Conservation (phyloP, 1,140 invertebrate species). For the Eupristina koningsbergeri region DNA sequence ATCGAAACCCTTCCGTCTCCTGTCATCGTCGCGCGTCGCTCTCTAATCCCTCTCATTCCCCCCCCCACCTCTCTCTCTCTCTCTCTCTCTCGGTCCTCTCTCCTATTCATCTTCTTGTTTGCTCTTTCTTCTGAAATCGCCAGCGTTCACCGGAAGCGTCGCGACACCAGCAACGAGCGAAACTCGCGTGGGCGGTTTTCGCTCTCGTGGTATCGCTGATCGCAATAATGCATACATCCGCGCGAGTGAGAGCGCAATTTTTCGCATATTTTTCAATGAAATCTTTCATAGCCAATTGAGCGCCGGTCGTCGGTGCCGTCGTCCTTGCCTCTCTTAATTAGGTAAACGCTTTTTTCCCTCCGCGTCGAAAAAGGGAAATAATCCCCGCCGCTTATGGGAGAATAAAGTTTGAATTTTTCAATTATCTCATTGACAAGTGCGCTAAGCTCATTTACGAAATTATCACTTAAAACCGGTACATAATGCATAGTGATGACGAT, state of each 20-base stretch:
- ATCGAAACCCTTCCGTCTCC: slow-evolving; percentile 52
- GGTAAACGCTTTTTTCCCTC: slow-evolving; percentile 8
- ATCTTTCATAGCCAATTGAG: too few species aligned
- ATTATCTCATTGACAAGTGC: slow-evolving; percentile 50
- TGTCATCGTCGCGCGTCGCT: too few species aligned
- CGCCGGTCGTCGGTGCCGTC: too few species aligned
- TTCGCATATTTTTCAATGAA: slow-evolving; percentile 52
- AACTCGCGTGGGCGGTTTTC: too few species aligned
- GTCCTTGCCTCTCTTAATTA: slow-evolving; percentile 27
- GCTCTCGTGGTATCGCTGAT: slow-evolving; percentile 67
- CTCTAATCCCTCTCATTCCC: too few species aligned
- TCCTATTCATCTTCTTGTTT: slow-evolving; percentile 47
- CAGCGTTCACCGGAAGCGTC: slow-evolving; percentile 68
- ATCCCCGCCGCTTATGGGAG: background rate
- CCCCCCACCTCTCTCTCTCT: slow-evolving; percentile 49
- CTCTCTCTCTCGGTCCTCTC: too few species aligned
- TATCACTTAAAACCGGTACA: slow-evolving; percentile 43
- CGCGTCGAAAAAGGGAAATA: slow-evolving; percentile 26
- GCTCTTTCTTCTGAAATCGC: slow-evolving; percentile 48
- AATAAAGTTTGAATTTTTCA: slow-evolving; percentile 50
- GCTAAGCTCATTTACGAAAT: slow-evolving; percentile 51
- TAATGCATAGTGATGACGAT: slow-evolving; percentile 49
- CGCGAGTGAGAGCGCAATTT: slow-evolving; percentile 40
- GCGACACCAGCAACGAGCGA: slow-evolving; percentile 63
- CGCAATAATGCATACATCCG: slow-evolving; percentile 54